These are phyloP conservation scores for Esox masquinongy DNA, from an alignment of 2,797 vertebrate genomes.

Conservation along the genomic window DNA sequence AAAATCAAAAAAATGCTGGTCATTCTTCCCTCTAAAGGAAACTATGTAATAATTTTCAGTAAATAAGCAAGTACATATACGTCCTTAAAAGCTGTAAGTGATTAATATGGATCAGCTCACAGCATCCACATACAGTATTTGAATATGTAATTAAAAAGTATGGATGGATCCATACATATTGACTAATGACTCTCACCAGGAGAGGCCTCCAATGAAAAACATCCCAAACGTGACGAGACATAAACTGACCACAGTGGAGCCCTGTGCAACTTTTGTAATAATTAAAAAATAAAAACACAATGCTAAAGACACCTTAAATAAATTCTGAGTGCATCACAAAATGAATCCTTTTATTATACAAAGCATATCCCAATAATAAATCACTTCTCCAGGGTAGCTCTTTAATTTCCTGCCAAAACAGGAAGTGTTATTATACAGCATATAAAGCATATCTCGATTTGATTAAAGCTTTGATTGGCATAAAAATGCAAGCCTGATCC, in stretches of 20 bases:
- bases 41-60: neutral
- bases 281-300: no score
- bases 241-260: constrained; percentile 25
- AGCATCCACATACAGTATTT: constrained; percentile 43
- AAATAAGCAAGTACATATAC: constrained; percentile 32
- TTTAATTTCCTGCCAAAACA: no score
- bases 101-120: constrained; percentile 56
- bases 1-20: neutral
- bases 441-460: no score
- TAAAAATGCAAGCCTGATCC: no score
- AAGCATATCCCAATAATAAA: no score
- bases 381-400: no score
- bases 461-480: no score
- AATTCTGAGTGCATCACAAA: no score
- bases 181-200: constrained; percentile 46
- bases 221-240: constrained; percentile 23
- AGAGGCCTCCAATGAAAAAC: constrained; percentile 44
- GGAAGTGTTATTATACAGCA: no score
- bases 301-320: no score
- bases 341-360: no score
- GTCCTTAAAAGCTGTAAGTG: constrained; percentile 35
- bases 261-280: neutral
- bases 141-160: constrained; percentile 60
- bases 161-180: constrained; percentile 45
- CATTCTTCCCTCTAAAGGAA: neutral